These are phyloP conservation scores for Cyprinodon diabolis DNA, from an alignment of 2,797 vertebrate genomes.

Conservation along the genomic window DNA sequence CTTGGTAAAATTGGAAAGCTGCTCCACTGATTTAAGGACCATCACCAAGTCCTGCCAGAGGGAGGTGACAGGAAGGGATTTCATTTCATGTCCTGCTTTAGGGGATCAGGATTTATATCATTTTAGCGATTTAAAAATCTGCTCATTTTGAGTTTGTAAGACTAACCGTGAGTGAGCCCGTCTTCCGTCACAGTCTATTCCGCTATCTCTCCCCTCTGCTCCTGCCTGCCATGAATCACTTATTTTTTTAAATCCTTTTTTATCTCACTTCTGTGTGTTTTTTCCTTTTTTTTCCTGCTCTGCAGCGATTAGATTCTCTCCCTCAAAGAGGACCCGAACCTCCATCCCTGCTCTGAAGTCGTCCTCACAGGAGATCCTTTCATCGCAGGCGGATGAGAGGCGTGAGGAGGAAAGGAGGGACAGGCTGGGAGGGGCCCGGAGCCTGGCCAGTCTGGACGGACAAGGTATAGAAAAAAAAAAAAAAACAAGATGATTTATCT, in stretches of 20 bases:
- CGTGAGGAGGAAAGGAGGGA: slow-evolving; percentile 84
- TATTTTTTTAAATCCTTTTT: slow-evolving; percentile 18
- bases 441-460: slow-evolving; percentile 93
- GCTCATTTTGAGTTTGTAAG: slow-evolving; percentile 40
- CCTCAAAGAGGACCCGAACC: slow-evolving; percentile 91
- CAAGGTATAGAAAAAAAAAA: slow-evolving; percentile 82
- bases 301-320: slow-evolving; percentile 91
- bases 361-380: slow-evolving; percentile 93
- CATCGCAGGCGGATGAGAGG: slow-evolving; percentile 85
- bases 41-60: slow-evolving; percentile 30
- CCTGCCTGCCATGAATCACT: not conserved
- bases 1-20: slow-evolving; percentile 1
- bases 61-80: slow-evolving; percentile 44
- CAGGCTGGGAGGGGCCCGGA: slow-evolving; percentile 87
- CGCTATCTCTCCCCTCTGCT: not conserved
- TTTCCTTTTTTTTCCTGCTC: slow-evolving; percentile 15
- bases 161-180: slow-evolving; percentile 20
- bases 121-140: slow-evolving; percentile 29
- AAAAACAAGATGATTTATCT: not conserved
- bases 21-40: slow-evolving; percentile 49
- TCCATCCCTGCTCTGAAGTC: slow-evolving; percentile 93
- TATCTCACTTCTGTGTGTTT: slow-evolving; percentile 7
- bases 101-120: slow-evolving; percentile 25
- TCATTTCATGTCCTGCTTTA: slow-evolving; percentile 49
- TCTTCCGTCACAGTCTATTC: slow-evolving; percentile 16